Evolutionary conservation across 2,113 vertebrate species (phyloP), one percentile per base, ranked within the genome.

Genomic region (Xenopus laevis): DNA sequence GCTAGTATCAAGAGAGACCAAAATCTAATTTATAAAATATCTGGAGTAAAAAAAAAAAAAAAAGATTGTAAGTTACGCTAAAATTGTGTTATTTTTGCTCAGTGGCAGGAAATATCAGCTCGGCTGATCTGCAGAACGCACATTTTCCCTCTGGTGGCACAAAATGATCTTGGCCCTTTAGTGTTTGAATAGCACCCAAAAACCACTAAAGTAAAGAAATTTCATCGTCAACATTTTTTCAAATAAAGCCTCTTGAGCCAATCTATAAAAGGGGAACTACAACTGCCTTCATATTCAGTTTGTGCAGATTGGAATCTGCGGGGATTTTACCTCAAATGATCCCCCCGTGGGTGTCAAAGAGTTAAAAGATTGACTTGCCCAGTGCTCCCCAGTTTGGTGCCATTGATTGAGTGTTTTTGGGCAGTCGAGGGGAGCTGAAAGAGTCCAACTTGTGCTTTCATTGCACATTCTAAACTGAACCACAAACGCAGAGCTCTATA

Each of bases 221-320:
- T 61, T 68, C 72, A 68, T 50, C 62, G 72, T 52, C 60, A 65
- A 75, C 65, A 75, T 68, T 61, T 75, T 74, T 18, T 40, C 8
- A 40, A 40, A 40, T 58, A 58, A 20, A 20, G 13, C 55, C 55
- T 58, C 40, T 53, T 60, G 65, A 40, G 17, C 27, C 10, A 20
- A 40, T 40, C 33, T 40, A 40, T 40, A 40, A 40, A 40, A 40
- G 33, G 6, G 33, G 6, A 40, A 40, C 33, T 40, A 40, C 33
- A 40, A 40, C 33, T 7, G 33, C 33, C 6, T 40, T 40, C 33
- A 4, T 40, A 40, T 40, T 40, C 8, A 40, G 33, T 40, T 5
- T 40, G 2, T 40, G 8, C 5, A 40, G 33, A 40, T 7, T 40
- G 33, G 8, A 40, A 40, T 40, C 33, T 40, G 33, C 33, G 2